Percentiles rank a stretch among this genome's conserved stretches.
phyloP scores from a whole-genome alignment of 2,888 invertebrate genomes.

The Pantelozetes paolii region DNA sequence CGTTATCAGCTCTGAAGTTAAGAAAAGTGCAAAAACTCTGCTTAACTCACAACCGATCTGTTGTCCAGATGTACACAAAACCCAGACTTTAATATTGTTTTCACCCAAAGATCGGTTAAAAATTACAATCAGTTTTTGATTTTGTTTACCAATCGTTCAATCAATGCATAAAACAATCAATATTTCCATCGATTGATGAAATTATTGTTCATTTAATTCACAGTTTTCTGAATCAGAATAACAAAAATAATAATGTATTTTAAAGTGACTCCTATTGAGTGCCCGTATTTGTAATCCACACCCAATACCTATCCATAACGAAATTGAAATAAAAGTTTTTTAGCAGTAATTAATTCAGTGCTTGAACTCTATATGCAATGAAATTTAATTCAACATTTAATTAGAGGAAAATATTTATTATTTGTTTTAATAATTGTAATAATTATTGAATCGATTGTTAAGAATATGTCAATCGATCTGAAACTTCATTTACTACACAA shows the following conservation, averaged over 20 bases:
- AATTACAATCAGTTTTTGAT: not conserved
- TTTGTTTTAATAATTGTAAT: no score
- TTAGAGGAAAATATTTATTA: no score
- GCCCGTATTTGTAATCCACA: slow-evolving; percentile 13
- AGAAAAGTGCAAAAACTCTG: slow-evolving; percentile 1
- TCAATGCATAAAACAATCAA: not conserved
- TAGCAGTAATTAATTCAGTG: not conserved
- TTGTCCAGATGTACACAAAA: slow-evolving; percentile 30
- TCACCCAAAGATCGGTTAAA: not conserved
- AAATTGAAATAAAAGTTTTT: not conserved
- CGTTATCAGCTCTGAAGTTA: not conserved
- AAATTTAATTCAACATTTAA: not conserved
- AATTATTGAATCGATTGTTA: not conserved
- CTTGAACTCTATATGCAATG: not conserved
- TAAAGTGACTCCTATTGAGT: slow-evolving; percentile 16
- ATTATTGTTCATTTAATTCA: slow-evolving; percentile 1
- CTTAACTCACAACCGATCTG: slow-evolving; percentile 14
- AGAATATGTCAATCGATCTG: slow-evolving; percentile 1
- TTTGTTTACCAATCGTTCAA: not conserved
- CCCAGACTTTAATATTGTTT: not conserved
- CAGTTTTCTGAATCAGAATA: not conserved
- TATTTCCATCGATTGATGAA: not conserved
- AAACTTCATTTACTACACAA: not conserved
- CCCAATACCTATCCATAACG: not conserved
- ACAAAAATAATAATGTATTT: slow-evolving; percentile 4